A percentile compares a stretch with the other conserved stretches of the same genome.
phyloP scores from a whole-genome alignment of 2,113 vertebrate genomes.

The Dendropsophus ebraccatus region DNA sequence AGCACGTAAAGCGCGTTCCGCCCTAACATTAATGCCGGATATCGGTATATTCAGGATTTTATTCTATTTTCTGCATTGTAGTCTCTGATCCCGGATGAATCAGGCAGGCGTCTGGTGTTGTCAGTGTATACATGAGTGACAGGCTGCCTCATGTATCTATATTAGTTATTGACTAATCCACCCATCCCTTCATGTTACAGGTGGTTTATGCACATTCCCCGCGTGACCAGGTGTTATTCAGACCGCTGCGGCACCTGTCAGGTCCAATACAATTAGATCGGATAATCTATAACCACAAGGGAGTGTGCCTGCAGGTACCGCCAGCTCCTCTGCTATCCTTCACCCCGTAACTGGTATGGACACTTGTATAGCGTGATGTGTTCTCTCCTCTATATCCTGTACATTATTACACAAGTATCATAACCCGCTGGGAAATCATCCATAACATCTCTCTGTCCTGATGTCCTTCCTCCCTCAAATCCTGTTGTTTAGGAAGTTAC shows the following conservation, averaged over 20 bases:
- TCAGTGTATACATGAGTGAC: background rate
- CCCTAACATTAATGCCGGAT: background rate
- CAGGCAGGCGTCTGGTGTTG: background rate
- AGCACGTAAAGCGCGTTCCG: background rate
- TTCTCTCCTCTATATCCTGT: background rate
- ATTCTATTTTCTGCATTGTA: too few relatives aligned
- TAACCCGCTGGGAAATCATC: conserved; percentile 15
- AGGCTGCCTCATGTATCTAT: background rate
- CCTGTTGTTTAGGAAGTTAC: conserved; percentile 57
- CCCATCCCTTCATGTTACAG: too few relatives aligned
- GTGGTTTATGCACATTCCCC: background rate
- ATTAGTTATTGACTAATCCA: too few relatives aligned
- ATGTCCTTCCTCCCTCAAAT: conserved; percentile 44
- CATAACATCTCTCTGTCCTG: conserved; percentile 45
- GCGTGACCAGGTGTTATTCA: background rate
- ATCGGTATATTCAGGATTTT: background rate
- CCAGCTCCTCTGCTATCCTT: too few relatives aligned
- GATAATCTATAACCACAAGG: background rate
- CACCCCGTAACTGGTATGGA: too few relatives aligned
- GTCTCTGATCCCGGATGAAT: background rate
- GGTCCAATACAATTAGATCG: background rate
- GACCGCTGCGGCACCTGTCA: background rate
- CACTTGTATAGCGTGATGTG: too few relatives aligned
- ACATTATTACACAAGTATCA: background rate
- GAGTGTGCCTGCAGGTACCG: background rate